A percentile compares a stretch with the other conserved stretches of the same genome.
Evolutionary conservation across 1,140 invertebrate species (phyloP).

Genomic region (Ganaspis sp.): DNA sequence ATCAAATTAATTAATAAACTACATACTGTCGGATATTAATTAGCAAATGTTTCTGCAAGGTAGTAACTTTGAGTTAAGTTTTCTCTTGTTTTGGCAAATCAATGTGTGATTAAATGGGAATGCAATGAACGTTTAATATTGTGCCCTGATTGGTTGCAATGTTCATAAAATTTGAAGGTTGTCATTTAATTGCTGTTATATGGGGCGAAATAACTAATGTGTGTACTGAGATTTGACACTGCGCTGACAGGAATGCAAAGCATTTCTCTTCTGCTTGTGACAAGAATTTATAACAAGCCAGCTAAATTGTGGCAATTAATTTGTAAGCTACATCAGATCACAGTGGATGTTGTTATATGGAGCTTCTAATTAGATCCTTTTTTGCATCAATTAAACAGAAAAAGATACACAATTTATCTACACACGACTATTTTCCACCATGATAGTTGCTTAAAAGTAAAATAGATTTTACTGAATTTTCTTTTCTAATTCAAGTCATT

Average conservation of each 20-base stretch:
- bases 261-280: conserved; percentile 3
- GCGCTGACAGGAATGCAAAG: background rate
- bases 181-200: background rate
- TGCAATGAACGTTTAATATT: background rate
- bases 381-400: background rate
- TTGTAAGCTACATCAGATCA: background rate
- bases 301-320: conserved; percentile 21
- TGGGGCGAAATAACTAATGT: background rate
- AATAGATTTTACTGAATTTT: background rate
- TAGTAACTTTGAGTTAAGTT: background rate
- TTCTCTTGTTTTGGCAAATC: background rate
- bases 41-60: background rate
- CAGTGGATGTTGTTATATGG: background rate
- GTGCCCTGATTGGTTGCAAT: background rate
- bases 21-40: too few species aligned
- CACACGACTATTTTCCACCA: background rate
- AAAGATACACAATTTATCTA: background rate
- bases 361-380: background rate
- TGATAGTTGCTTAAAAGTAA: background rate
- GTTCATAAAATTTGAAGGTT: background rate
- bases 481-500: too few species aligned
- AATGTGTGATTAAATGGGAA: background rate
- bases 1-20: too few species aligned
- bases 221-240: conserved; percentile 20
- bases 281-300: conserved; percentile 27